A percentile compares a stretch with the other conserved stretches of the same genome.
Evolutionary conservation across 2,113 vertebrate genomes (phyloP).

Genomic region (Pseudorectes ferrugineus): DNA sequence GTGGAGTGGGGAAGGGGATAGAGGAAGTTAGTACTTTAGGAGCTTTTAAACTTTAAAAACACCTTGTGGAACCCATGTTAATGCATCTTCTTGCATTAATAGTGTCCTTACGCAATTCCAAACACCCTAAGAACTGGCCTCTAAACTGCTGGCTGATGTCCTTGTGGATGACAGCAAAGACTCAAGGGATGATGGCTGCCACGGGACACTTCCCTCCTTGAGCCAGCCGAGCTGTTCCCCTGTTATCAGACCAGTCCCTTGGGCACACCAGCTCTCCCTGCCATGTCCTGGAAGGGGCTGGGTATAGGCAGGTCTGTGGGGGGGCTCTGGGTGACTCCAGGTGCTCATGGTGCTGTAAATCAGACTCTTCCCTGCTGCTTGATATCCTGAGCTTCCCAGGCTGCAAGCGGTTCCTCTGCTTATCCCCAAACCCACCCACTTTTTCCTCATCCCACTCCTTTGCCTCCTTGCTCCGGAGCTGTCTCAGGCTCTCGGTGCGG

Average conservation of each 20-base stretch:
- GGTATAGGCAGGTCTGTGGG: neutral
- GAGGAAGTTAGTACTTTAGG: neutral
- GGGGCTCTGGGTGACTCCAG: neutral
- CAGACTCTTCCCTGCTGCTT: neutral
- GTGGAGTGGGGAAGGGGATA: neutral
- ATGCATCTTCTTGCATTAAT: neutral
- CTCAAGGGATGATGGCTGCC: neutral
- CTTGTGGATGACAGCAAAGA: neutral
- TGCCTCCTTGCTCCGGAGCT: neutral
- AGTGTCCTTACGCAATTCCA: neutral
- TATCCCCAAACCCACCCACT: neutral
- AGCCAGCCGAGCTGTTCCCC: fast-evolving
- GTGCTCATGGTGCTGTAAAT: neutral
- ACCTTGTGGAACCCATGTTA: neutral
- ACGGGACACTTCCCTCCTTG: fast-evolving
- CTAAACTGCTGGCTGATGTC: neutral
- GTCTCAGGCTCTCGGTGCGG: neutral
- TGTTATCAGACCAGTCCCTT: neutral
- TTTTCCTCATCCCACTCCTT: neutral
- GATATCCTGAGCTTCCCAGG: neutral
- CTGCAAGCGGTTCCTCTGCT: neutral
- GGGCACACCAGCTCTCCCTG: neutral
- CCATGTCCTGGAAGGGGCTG: neutral
- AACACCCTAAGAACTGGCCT: neutral
- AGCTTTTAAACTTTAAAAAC: neutral